phyloP scores from a whole-genome alignment of 2,797 vertebrate genomes.

The Heteromormyrus szaboi region DNA sequence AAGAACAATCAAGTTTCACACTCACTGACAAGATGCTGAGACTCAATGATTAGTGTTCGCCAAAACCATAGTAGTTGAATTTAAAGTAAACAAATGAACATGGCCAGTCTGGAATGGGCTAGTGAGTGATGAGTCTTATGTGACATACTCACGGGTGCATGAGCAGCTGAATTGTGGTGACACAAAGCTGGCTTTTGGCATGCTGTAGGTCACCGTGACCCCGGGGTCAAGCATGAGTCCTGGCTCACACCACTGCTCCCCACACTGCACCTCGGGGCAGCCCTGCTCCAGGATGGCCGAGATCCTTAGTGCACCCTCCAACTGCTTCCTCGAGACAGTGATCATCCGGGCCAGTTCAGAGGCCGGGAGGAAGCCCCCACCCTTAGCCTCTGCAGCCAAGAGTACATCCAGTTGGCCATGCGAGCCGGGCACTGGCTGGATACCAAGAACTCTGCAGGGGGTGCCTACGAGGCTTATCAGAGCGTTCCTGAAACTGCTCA shows the following conservation, averaged over 20 bases:
- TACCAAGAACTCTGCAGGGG: slow-evolving; percentile 75
- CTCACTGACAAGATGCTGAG: background rate
- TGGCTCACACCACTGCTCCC: slow-evolving; percentile 76
- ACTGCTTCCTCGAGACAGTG: slow-evolving; percentile 68
- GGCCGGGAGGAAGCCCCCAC: slow-evolving; percentile 58
- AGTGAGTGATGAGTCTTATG: background rate
- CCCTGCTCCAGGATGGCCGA: slow-evolving; percentile 66
- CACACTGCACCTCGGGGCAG: slow-evolving; percentile 79
- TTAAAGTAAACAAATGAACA: background rate
- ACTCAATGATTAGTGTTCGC: background rate
- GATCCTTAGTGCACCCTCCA: slow-evolving; percentile 71
- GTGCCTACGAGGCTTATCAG: slow-evolving; percentile 64
- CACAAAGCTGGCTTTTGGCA: slow-evolving; percentile 81
- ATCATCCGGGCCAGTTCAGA: slow-evolving; percentile 72
- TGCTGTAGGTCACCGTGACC: slow-evolving; percentile 75
- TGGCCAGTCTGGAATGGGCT: background rate
- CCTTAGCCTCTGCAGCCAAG: slow-evolving; percentile 74
- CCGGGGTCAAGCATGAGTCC: slow-evolving; percentile 69
- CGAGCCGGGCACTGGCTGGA: slow-evolving; percentile 71
- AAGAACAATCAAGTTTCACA: background rate
- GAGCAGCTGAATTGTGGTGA: slow-evolving; percentile 66
- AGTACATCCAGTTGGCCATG: slow-evolving; percentile 72
- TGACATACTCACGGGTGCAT: slow-evolving; percentile 52
- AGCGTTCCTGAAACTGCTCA: slow-evolving; percentile 76
- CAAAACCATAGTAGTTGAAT: background rate